A percentile compares a stretch with the other conserved stretches of the same genome.
phyloP scores from a whole-genome alignment of 2,797 vertebrate species.

The Lagocephalus sceleratus region DNA sequence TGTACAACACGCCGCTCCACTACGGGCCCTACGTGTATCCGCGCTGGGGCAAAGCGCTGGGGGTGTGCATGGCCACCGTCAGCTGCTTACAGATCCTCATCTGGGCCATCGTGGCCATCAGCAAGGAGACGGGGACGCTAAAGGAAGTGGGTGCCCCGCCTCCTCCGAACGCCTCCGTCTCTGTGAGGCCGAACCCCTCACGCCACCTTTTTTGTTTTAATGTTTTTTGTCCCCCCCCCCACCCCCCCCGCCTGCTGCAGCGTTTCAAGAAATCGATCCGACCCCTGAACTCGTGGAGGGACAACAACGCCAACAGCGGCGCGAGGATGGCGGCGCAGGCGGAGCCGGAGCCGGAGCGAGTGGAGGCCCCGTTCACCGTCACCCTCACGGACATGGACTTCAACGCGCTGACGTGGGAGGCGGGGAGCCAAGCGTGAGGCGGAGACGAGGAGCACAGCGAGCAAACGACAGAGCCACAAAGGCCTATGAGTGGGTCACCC shows the following conservation, averaged over 20 bases:
- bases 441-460: constrained; percentile 14
- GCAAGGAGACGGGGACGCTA: constrained; percentile 79
- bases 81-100: constrained; percentile 83
- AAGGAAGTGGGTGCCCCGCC: constrained; percentile 73
- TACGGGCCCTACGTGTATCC: constrained; percentile 80
- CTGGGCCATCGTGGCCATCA: constrained; percentile 78
- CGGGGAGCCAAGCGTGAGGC: constrained; percentile 56
- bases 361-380: constrained; percentile 75
- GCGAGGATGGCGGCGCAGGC: constrained; percentile 11
- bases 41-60: constrained; percentile 79
- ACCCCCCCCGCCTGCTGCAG: too few species aligned
- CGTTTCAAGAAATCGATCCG: constrained; percentile 79
- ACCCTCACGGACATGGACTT: constrained; percentile 77
- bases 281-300: constrained; percentile 81
- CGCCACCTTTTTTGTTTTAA: neutral
- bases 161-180: neutral
- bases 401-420: constrained; percentile 64
- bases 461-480: constrained; percentile 7
- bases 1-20: constrained; percentile 73
- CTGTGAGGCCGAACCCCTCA: constrained; percentile 23
- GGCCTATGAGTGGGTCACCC: constrained; percentile 17
- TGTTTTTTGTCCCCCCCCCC: too few species aligned
- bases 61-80: constrained; percentile 76
- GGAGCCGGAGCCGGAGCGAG: constrained; percentile 37
- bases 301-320: constrained; percentile 58